Evolutionary conservation across 2,888 invertebrate species (phyloP).

Genomic region (Drosophila aldrichi): DNA sequence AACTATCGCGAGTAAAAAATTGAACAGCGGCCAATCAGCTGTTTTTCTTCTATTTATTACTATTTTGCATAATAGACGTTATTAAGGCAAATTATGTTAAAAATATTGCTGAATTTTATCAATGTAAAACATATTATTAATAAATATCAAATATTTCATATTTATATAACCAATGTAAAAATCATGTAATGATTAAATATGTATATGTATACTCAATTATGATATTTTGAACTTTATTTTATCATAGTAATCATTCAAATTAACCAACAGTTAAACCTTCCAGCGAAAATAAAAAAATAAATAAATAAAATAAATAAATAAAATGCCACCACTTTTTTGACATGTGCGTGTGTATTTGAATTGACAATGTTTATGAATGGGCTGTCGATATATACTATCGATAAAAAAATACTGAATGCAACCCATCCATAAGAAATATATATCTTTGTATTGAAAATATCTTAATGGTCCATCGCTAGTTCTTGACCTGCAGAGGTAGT

Average conservation of each 20-base stretch:
- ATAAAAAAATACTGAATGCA: neutral
- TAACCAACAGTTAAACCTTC: too few relatives aligned
- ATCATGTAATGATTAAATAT: neutral
- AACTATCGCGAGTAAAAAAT: slow-evolving; percentile 1
- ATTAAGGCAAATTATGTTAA: too few relatives aligned
- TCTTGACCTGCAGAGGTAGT: slow-evolving; percentile 42
- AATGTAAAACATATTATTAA: neutral
- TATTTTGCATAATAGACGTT: neutral
- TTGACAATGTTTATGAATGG: neutral
- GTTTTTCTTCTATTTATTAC: neutral
- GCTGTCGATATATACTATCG: neutral
- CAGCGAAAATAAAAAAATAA: too few relatives aligned
- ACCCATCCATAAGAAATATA: neutral
- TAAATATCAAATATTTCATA: neutral
- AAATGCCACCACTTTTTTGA: too few relatives aligned
- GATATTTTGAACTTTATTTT: neutral
- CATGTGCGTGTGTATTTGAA: too few relatives aligned
- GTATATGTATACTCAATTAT: neutral
- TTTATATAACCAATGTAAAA: neutral
- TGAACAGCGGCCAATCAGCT: neutral
- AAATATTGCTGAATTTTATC: too few relatives aligned
- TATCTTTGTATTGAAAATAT: slow-evolving; percentile 4
- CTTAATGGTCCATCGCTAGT: slow-evolving; percentile 24
- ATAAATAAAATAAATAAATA: too few relatives aligned
- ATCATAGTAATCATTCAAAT: neutral